Evolutionary conservation across 2,113 vertebrate genomes (phyloP), one percentile per base, ranked within the genome.

Genomic region (Potamarius usumacintae): DNA sequence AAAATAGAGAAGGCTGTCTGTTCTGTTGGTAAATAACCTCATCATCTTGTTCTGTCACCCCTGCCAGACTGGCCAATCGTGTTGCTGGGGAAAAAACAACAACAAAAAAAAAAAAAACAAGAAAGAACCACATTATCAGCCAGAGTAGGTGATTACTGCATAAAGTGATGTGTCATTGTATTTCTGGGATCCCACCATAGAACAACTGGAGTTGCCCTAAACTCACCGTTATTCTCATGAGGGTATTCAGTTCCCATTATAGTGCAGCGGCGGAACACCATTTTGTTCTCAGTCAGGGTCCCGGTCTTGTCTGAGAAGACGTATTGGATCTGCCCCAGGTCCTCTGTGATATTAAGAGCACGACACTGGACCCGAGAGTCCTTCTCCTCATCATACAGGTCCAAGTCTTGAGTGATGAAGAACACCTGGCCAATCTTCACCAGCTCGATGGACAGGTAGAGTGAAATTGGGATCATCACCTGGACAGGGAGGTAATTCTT

Each of bases 221-320:
- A 77, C 83, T 42, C 34, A 89, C 97, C 96, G 0, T 99, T 99
- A n/a, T 97, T 97, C 88, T 96, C 96, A 65, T 99, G 98, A 18
- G 97, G 94, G 93, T 97, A 99, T 86, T 99, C 98, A 0, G 94
- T 93, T 48, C 98, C 98, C 89, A 97, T 96, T 88, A 99, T 95
- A 11, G 96, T 96, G 91, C 98, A 99, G 79, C 97, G 94, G 42
- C 98, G 95, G 93, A 99, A 99, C 87, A 97, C 97, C 98, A 99
- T 99, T 94, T 97, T 99, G 91, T 99, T 99, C 91, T 99, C 98
- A 0, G 98, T 99, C 53, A 99, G 95, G 0, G 98, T 99, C 86
- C 98, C 98, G 0, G 98, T 99, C 94, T 99, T 99, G 93, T 99
- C 98, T 4, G 98, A 98, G 93, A 99, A 99, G 92, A 99, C 94